Percentiles rank a stretch among this genome's conserved stretches.
These are phyloP conservation scores for Atrichornis clamosus DNA, from an alignment of 2,113 vertebrate genomes.

Conservation along the genomic window DNA sequence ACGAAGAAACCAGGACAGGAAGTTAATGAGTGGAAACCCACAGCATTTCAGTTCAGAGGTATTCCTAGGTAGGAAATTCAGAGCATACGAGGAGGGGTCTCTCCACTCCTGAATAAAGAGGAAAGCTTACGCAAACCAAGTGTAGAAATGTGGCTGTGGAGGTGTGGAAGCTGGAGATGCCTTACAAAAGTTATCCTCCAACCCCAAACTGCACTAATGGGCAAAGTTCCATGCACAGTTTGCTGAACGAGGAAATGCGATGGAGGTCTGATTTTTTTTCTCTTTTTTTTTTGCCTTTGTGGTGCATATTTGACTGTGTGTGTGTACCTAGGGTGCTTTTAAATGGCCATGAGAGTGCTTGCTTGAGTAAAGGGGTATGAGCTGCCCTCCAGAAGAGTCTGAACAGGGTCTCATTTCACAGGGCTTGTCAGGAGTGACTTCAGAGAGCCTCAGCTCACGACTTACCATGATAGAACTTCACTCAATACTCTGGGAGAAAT, in stretches of 20 bases:
- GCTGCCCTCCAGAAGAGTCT: not conserved
- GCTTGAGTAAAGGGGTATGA: not conserved
- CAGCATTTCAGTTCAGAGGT: fast-evolving
- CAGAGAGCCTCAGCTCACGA: not conserved
- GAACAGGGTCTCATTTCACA: not conserved
- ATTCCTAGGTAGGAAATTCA: not conserved
- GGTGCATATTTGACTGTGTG: not conserved
- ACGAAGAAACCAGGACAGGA: not conserved
- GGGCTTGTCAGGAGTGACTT: not conserved
- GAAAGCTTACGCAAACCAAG: not conserved
- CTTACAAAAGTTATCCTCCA: not conserved
- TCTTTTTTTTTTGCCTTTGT: not conserved
- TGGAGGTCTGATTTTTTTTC: not conserved
- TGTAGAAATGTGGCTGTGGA: not conserved
- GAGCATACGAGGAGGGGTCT: not conserved
- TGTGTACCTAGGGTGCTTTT: not conserved
- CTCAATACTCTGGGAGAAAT: not conserved
- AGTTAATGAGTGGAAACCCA: not conserved
- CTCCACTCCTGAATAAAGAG: not conserved
- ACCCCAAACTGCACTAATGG: fast-evolving
- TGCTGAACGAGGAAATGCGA: not conserved
- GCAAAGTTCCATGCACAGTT: not conserved
- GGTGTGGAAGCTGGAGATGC: not conserved
- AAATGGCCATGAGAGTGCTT: not conserved
- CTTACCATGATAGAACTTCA: not conserved